Evolutionary conservation across 2,888 invertebrate genomes (phyloP).

Genomic region (Plutella xylostella): DNA sequence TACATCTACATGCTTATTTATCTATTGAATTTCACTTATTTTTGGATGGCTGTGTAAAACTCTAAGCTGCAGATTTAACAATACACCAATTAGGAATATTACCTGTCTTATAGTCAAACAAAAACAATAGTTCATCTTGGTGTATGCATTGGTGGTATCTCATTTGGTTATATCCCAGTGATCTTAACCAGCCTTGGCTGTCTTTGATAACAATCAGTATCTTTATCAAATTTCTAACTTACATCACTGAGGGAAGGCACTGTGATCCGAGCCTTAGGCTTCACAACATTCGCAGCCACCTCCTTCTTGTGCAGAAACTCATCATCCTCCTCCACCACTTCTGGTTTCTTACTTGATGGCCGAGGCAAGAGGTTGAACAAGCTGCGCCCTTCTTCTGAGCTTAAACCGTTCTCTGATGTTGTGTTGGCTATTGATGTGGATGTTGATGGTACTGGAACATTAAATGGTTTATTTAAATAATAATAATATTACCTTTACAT

Average conservation of each 20-base stretch:
- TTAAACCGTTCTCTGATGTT: background rate
- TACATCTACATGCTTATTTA: no score
- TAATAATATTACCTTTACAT: no score
- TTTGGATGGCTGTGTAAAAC: no score
- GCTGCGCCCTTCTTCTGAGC: conserved; percentile 15
- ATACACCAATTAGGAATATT: background rate
- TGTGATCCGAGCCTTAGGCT: conserved; percentile 72
- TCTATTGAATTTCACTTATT: no score
- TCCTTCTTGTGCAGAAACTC: conserved; percentile 73
- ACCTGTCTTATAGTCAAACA: no score
- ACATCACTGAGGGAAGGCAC: conserved; percentile 77
- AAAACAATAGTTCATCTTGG: no score
- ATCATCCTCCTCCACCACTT: conserved; percentile 70
- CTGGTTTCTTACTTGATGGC: conserved; percentile 43
- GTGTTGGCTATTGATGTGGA: background rate
- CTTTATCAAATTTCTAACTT: no score
- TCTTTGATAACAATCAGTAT: background rate
- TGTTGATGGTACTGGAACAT: conserved; percentile 1
- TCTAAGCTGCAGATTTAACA: no score
- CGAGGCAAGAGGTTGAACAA: conserved; percentile 59
- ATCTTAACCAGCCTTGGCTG: no score
- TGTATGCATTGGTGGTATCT: no score
- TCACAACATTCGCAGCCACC: conserved; percentile 31
- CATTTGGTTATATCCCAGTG: no score
- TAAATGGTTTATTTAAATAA: no score